phyloP scores from a whole-genome alignment of 2,797 vertebrate species.

The Leuciscus waleckii region DNA sequence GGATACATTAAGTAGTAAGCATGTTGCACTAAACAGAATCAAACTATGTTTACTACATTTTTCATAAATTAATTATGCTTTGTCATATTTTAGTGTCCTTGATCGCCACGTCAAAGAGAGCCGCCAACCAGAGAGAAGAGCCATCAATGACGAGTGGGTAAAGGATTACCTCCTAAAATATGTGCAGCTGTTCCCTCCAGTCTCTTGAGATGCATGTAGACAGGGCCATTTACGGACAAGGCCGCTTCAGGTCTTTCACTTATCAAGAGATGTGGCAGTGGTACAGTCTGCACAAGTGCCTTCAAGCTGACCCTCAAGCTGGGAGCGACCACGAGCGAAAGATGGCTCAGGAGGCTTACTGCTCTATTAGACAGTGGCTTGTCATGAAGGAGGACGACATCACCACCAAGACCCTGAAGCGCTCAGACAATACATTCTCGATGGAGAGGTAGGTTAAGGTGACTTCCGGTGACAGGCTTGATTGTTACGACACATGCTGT shows the following conservation, averaged over 20 bases:
- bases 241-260: neutral
- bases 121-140: neutral
- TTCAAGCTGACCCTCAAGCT: neutral
- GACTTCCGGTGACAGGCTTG: too few relatives aligned
- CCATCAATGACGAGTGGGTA: too few relatives aligned
- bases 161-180: neutral
- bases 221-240: neutral
- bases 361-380: neutral
- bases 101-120: too few relatives aligned
- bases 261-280: slow-evolving; percentile 11
- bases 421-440: neutral
- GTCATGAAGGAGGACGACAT: neutral
- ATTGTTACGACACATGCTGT: too few relatives aligned
- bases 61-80: neutral
- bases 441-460: neutral
- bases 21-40: neutral
- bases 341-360: neutral
- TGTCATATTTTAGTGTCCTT: neutral
- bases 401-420: neutral
- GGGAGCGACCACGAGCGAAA: neutral
- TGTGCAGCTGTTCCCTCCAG: neutral
- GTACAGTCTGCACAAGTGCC: neutral
- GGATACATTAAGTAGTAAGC: slow-evolving; percentile 49
- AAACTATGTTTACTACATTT: too few relatives aligned
- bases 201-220: neutral